Conservation (phyloP, 2,113 vertebrate species). For the human (Homo sapiens) region DNA sequence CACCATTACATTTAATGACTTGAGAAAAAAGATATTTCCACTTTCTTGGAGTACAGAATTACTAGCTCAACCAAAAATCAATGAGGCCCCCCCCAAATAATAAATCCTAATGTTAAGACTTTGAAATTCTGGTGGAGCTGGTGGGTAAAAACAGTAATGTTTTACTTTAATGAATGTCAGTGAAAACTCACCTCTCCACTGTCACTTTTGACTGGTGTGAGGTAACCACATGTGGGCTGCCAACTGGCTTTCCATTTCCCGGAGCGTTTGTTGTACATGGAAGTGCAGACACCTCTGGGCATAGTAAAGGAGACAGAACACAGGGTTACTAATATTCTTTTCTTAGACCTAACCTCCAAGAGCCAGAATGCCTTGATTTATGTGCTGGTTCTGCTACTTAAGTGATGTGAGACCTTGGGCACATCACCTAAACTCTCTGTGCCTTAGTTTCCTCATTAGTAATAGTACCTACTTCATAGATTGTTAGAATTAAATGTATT, state of each 20-base stretch:
- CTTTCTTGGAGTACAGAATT: slow-evolving; percentile 8
- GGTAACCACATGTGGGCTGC: neutral
- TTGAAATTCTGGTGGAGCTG: neutral
- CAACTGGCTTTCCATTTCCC: slow-evolving; percentile 54
- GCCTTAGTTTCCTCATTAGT: neutral
- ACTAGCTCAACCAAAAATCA: neutral
- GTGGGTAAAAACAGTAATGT: neutral
- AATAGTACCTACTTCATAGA: neutral
- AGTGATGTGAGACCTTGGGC: neutral
- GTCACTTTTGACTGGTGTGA: slow-evolving; percentile 71
- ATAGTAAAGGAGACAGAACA: slow-evolving; percentile 44
- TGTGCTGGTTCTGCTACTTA: neutral
- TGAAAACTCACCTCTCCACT: slow-evolving; percentile 84
- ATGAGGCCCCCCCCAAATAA: neutral
- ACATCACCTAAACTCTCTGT: neutral
- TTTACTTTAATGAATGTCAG: neutral
- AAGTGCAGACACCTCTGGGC: slow-evolving; percentile 57
- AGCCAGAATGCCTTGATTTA: neutral
- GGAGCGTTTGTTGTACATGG: slow-evolving; percentile 46
- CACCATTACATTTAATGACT: neutral
- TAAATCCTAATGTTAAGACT: neutral
- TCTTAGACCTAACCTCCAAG: neutral
- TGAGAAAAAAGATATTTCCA: neutral
- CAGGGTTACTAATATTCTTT: neutral
- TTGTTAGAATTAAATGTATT: neutral